phyloP scores from a whole-genome alignment of 1,140 invertebrate genomes.

The Hyles vespertilio region DNA sequence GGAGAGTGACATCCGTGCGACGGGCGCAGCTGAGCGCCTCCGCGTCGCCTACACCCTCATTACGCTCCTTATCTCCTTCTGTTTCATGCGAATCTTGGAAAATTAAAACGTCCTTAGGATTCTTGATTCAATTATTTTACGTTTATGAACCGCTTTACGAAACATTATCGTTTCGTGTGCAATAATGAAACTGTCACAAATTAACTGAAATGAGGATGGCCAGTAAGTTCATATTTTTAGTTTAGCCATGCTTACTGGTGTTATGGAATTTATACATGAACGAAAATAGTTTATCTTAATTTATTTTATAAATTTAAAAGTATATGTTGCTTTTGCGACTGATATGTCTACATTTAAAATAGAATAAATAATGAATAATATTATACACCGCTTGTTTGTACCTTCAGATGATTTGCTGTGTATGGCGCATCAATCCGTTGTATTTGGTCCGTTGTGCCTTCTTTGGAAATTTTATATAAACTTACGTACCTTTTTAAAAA shows the following conservation, averaged over 20 bases:
- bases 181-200: background rate
- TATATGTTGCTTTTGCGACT: no score
- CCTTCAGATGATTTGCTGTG: no score
- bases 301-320: no score
- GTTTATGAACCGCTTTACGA: background rate
- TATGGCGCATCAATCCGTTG: background rate
- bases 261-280: no score
- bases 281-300: no score
- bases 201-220: no score
- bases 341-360: no score
- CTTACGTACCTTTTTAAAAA: constrained; percentile 5
- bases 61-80: constrained; percentile 43
- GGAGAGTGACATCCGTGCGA: constrained; percentile 89
- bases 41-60: constrained; percentile 34
- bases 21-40: constrained; percentile 61
- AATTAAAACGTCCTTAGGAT: constrained; percentile 26
- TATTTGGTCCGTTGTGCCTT: constrained; percentile 37
- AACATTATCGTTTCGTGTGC: no score
- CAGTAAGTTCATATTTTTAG: no score
- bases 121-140: constrained; percentile 18
- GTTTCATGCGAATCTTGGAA: constrained; percentile 51
- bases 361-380: no score
- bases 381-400: no score
- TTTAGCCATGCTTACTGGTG: no score
- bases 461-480: constrained; percentile 20